Percentiles rank a stretch among this genome's conserved stretches.
Evolutionary conservation across 2,797 vertebrate species (phyloP).

Genomic region (Nyctalus aviator): DNA sequence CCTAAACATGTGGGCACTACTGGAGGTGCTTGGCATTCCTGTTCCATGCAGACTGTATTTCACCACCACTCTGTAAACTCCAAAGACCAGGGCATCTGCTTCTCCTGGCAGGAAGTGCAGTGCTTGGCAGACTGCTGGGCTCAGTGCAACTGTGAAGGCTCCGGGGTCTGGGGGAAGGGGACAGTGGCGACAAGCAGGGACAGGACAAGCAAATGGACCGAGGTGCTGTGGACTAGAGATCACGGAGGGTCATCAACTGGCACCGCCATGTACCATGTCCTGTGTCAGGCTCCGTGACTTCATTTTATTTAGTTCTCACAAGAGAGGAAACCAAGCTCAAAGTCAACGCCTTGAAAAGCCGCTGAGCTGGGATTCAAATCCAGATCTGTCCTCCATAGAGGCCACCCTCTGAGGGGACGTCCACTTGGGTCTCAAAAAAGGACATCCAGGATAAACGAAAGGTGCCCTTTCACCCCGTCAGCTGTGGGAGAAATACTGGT

Average conservation of each 20-base stretch:
- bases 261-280: accelerated
- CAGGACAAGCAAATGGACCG: background rate
- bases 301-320: background rate
- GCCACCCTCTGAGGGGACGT: background rate
- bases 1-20: background rate
- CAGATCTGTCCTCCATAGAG: background rate
- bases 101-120: background rate
- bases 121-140: background rate
- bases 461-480: background rate
- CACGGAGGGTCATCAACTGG: accelerated
- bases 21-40: accelerated
- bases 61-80: background rate
- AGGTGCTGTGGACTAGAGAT: accelerated
- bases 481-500: background rate
- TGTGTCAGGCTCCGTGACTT: background rate
- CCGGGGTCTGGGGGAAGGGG: background rate
- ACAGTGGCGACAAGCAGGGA: background rate
- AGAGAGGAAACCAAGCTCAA: background rate
- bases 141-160: background rate
- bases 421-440: background rate
- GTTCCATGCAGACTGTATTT: accelerated
- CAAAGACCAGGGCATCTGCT: background rate
- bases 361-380: slow-evolving; percentile 13
- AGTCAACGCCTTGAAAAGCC: background rate
- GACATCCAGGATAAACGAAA: slow-evolving; percentile 45